Base-by-base conservation (phyloP, 2,113 vertebrate genomes). In the Carollia perspicillata region DNA sequence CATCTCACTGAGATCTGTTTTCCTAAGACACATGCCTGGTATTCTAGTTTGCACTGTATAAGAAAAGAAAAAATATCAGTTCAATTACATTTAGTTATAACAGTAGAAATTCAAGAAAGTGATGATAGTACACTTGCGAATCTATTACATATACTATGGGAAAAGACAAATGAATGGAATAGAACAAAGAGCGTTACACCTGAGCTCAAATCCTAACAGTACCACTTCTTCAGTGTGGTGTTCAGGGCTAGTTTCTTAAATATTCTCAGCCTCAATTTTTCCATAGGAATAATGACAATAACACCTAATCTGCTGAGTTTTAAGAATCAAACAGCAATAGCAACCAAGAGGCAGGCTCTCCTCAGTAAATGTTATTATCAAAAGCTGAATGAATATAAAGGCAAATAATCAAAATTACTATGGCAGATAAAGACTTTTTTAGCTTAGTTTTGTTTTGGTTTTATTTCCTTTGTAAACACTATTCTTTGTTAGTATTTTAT, bases 1-100 rank as follows among this genome's bases (percentile, higher is more conserved):
- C 99, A 99, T 98, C 99, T 99, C 96, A 99, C 98, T 55, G 98
- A 98, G 69, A 99, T 99, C 97, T 99, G 99, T 98, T 99, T 99
- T 97, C 99, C 99, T 95, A 98, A 99, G 98, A 99, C 98, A 98
- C 99, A 99, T 2, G 99, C 99, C 97, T 99, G 99, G 98, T 99
- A 99, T 84, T 99, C 99, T 95, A 99, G 98, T 97, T 99, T 99
- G 98, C 99, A 99, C 99, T 99, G 98, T 78, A 98, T 87, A 55
- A 79, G 97, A 40, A 98, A 23, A 97, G 40, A 98, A 83, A 89
- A 58, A 0, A 89, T 30, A 92, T 91, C 84, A 96, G 96, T 63
- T 63, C 2, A 96, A 97, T 79, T 22, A 79, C 0, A 4, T 69
- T 74, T 83, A 90, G 40, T 69, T 72, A 78, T 75, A 84, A 47